Conservation (phyloP, 2,113 vertebrate genomes). For the Leptosomus discolor region DNA sequence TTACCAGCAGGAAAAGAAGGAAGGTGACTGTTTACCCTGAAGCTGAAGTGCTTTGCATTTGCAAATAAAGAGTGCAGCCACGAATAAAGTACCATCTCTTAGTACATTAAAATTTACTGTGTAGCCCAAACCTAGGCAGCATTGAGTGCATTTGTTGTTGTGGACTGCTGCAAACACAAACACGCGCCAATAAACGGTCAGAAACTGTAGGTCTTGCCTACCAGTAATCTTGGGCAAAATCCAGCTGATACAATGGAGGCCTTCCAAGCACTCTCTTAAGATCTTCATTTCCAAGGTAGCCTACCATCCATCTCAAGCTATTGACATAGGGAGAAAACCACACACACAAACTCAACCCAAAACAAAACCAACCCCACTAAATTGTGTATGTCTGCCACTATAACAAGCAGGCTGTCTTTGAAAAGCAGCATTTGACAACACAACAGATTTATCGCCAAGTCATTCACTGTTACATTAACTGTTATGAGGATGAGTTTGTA, state of each 20-base stretch:
- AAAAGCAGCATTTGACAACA: neutral
- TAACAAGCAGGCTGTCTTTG: neutral
- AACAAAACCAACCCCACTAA: neutral
- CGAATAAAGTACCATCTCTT: neutral
- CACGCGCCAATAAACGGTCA: neutral
- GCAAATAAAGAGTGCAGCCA: neutral
- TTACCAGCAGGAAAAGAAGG: neutral
- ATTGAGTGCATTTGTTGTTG: neutral
- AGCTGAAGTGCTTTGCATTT: neutral
- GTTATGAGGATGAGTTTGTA: neutral
- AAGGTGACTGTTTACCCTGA: neutral
- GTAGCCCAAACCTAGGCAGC: neutral
- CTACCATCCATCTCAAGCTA: neutral
- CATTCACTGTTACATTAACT: neutral
- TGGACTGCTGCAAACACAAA: neutral
- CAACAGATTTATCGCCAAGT: neutral
- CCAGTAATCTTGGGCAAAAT: neutral
- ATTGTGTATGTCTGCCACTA: neutral
- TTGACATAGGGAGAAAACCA: neutral
- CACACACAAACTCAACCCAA: neutral
- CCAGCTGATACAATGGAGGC: neutral
- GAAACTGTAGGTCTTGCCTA: neutral
- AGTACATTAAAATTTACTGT: neutral
- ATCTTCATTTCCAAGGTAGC: neutral
- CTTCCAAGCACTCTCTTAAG: neutral